Evolutionary conservation across 2,797 vertebrate species (phyloP).

Genomic region (Mormyrus hasselquistii): DNA sequence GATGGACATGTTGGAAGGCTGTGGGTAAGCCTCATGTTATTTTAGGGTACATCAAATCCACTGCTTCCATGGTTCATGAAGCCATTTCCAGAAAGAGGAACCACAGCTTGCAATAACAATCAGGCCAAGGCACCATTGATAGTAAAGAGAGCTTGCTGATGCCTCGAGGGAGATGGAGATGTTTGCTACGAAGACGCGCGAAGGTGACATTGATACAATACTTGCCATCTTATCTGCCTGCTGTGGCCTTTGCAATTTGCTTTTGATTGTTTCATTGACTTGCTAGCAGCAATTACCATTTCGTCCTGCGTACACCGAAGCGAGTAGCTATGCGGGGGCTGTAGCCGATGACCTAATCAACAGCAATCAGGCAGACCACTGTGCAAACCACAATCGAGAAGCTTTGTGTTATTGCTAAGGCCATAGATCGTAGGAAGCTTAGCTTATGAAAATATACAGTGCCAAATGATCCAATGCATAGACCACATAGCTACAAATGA

Average conservation of each 20-base stretch:
- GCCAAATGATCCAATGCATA: neutral
- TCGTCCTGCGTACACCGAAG: neutral
- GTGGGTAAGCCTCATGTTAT: neutral
- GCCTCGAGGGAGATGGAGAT: neutral
- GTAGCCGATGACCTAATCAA: neutral
- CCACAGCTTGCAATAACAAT: neutral
- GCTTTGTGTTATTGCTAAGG: neutral
- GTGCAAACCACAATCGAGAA: neutral
- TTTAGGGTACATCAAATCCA: neutral
- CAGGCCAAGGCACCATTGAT: neutral
- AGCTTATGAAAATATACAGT: neutral
- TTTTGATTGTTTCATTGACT: constrained; percentile 9
- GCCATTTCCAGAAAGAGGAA: neutral
- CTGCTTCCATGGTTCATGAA: neutral
- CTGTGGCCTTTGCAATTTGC: neutral
- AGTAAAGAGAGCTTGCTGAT: neutral
- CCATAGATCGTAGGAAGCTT: neutral
- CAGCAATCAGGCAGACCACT: neutral
- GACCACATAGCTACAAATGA: neutral
- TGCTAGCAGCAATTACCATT: neutral
- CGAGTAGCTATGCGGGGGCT: neutral
- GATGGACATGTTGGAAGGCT: neutral
- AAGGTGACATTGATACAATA: constrained; percentile 8
- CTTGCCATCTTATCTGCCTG: neutral
- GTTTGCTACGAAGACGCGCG: neutral